phyloP scores from a whole-genome alignment of 2,888 invertebrate genomes.

The Catotricha subobsoleta region DNA sequence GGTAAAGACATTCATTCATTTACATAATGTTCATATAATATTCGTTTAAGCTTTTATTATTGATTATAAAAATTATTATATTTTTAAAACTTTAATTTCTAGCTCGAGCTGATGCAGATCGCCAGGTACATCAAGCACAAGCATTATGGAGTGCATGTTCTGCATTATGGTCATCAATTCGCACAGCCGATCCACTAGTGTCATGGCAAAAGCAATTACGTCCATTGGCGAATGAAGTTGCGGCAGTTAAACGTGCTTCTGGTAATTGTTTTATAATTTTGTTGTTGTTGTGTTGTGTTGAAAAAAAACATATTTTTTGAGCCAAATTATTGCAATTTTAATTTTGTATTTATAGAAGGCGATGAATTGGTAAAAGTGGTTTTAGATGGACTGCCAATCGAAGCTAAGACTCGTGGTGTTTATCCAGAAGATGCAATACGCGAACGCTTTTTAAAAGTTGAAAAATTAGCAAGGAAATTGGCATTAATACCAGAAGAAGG shows the following conservation, averaged over 20 bases:
- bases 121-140: conserved; percentile 61
- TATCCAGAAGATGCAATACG: conserved; percentile 73
- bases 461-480: conserved; percentile 60
- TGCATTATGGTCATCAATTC: conserved; percentile 59
- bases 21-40: too few relatives aligned
- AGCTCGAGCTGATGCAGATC: conserved; percentile 57
- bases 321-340: not conserved
- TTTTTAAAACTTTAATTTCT: conserved; percentile 11
- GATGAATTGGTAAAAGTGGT: conserved; percentile 69
- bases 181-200: conserved; percentile 38
- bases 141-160: conserved; percentile 90
- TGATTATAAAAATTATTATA: not conserved
- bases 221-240: conserved; percentile 48
- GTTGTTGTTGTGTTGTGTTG: not conserved
- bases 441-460: conserved; percentile 68
- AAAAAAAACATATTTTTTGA: not conserved
- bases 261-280: conserved; percentile 39
- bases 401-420: conserved; percentile 63
- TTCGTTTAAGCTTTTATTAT: not conserved
- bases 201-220: conserved; percentile 38
- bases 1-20: too few relatives aligned
- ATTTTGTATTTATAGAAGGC: conserved; percentile 35
- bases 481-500: conserved; percentile 77
- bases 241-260: conserved; percentile 54
- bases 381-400: conserved; percentile 55